Conservation (phyloP, 2,888 invertebrate species). For the Chrysolina haemoptera region DNA sequence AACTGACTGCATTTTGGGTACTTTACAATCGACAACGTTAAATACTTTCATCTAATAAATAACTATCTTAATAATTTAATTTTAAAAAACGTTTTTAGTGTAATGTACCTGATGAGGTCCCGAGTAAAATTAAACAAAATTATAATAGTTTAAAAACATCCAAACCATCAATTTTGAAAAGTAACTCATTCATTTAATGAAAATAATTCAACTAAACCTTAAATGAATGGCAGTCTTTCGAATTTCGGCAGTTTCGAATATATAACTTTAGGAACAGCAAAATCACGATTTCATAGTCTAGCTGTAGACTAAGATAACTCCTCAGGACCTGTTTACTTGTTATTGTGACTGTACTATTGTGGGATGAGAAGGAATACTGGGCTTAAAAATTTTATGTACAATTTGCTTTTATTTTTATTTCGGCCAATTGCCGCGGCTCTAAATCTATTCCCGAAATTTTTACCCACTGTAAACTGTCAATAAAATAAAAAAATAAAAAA, state of each 20-base stretch:
- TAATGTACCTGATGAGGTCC: conserved; percentile 66
- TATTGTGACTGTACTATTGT: conserved; percentile 62
- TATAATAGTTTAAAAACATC: conserved; percentile 60
- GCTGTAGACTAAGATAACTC: conserved; percentile 64
- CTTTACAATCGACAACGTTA: conserved; percentile 68
- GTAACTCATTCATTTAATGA: conserved; percentile 58
- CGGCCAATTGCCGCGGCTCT: conserved; percentile 45
- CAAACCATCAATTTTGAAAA: conserved; percentile 70
- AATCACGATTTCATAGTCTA: conserved; percentile 67
- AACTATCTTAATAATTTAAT: conserved; percentile 64
- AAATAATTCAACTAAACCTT: conserved; percentile 61
- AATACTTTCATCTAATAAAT: conserved; percentile 64
- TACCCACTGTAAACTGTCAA: conserved; percentile 62
- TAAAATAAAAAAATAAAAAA: conserved; percentile 57
- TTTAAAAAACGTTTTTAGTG: conserved; percentile 62
- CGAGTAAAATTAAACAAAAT: conserved; percentile 61
- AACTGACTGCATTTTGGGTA: conserved; percentile 65
- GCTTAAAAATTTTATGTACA: conserved; percentile 61
- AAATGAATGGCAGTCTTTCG: conserved; percentile 70
- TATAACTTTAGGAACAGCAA: conserved; percentile 69
- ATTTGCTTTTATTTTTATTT: conserved; percentile 51
- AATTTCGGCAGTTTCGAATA: conserved; percentile 70
- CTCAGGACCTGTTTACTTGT: conserved; percentile 61
- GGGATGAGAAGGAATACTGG: conserved; percentile 68
- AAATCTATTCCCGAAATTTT: conserved; percentile 51